These are phyloP conservation scores for Anthopleura sola DNA, from an alignment of 64 coral and sea anemone genomes.

Conservation along the genomic window DNA sequence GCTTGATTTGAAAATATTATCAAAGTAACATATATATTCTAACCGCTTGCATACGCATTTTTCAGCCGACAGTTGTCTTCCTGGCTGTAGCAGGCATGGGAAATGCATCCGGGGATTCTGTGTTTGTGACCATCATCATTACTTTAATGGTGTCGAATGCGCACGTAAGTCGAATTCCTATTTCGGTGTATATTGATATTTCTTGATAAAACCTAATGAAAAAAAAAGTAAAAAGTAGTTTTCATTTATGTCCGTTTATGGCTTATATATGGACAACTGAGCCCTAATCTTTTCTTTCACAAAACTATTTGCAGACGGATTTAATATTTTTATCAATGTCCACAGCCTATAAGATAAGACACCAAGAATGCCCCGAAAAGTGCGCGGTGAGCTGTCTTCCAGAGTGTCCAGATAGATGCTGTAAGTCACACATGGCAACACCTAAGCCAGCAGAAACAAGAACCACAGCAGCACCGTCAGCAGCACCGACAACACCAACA, in stretches of 20 bases:
- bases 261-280: too few relatives aligned
- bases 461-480: neutral
- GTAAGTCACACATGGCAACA: conserved; percentile 50
- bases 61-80: conserved; percentile 70
- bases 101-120: conserved; percentile 93
- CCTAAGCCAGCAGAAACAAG: neutral
- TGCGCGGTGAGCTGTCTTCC: conserved; percentile 44
- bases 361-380: conserved; percentile 36
- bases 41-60: neutral
- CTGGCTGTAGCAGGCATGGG: conserved; percentile 81
- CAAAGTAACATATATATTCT: neutral
- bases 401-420: conserved; percentile 68
- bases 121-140: conserved; percentile 72
- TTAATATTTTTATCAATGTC: conserved; percentile 16
- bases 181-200: neutral
- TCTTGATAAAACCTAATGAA: too few relatives aligned
- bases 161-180: conserved; percentile 48
- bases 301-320: neutral
- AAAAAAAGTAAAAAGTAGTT: too few relatives aligned
- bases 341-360: conserved; percentile 59
- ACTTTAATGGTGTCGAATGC: conserved; percentile 89
- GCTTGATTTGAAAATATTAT: neutral
- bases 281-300: too few relatives aligned
- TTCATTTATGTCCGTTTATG: too few relatives aligned
- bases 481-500: neutral